Conservation (phyloP, 2,888 invertebrate species). For the Troides aeacus region DNA sequence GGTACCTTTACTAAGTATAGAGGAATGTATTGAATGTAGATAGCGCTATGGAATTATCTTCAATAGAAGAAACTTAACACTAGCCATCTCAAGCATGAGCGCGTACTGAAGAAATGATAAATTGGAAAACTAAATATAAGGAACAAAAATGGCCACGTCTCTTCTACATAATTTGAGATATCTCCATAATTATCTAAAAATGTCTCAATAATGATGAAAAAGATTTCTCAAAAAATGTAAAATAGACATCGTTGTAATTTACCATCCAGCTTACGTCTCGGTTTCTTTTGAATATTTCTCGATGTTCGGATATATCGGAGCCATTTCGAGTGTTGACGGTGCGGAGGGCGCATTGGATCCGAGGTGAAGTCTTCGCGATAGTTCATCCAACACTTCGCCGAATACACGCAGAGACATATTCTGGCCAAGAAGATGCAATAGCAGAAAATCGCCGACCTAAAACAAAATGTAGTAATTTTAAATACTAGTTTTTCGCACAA, state of each 20-base stretch:
- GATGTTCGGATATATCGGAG: conserved; percentile 90
- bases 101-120: conserved; percentile 19
- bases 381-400: conserved; percentile 88
- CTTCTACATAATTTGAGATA: conserved; percentile 39
- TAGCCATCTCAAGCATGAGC: conserved; percentile 20
- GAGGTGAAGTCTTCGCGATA: conserved; percentile 84
- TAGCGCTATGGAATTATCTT: conserved; percentile 23
- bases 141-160: conserved; percentile 33
- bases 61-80: conserved; percentile 20
- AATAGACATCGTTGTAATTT: conserved; percentile 32
- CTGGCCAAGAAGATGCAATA: conserved; percentile 90
- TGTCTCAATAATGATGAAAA: conserved; percentile 19
- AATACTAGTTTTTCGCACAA: neutral
- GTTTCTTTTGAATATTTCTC: conserved; percentile 90
- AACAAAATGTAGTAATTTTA: conserved; percentile 37
- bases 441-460: conserved; percentile 92
- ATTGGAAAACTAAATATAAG: conserved; percentile 25
- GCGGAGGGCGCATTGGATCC: conserved; percentile 91
- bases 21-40: conserved; percentile 53
- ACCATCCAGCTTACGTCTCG: conserved; percentile 82
- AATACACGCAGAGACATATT: conserved; percentile 91
- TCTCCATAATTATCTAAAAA: conserved; percentile 24
- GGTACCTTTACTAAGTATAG: conserved; percentile 33
- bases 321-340: conserved; percentile 92
- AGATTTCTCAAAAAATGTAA: conserved; percentile 37